Evolutionary conservation across 2,888 invertebrate species (phyloP).

Genomic region (Eilema sororculum): DNA sequence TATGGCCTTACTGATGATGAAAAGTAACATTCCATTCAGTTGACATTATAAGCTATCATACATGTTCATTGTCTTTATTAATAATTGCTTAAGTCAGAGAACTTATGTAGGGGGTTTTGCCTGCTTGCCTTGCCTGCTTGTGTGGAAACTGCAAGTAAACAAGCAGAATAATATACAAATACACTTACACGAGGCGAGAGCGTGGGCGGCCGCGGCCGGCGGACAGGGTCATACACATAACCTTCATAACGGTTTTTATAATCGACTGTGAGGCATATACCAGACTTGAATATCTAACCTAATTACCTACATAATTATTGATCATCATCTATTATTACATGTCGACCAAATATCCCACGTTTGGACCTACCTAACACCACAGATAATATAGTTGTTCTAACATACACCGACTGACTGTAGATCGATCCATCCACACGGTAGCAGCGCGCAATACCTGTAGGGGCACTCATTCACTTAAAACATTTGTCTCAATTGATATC

Average conservation of each 20-base stretch:
- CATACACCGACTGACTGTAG: not conserved
- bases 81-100: too few species aligned
- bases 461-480: not conserved
- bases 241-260: conserved; percentile 1
- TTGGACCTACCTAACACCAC: not conserved
- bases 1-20: too few species aligned
- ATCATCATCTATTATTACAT: not conserved
- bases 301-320: not conserved
- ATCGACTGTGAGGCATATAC: not conserved
- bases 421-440: not conserved
- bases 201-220: too few species aligned
- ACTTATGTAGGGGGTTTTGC: too few species aligned
- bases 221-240: not conserved
- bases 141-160: not conserved
- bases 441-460: not conserved
- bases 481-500: conserved; percentile 11
- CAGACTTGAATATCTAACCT: not conserved
- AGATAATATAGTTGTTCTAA: too few species aligned
- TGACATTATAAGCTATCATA: too few species aligned
- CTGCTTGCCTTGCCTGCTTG: too few species aligned
- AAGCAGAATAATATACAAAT: not conserved
- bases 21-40: too few species aligned
- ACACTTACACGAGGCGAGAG: not conserved
- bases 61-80: too few species aligned
- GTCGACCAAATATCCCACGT: not conserved